These are phyloP conservation scores for Centropyge bicolor DNA, from an alignment of 2,797 vertebrate genomes.

Conservation along the genomic window DNA sequence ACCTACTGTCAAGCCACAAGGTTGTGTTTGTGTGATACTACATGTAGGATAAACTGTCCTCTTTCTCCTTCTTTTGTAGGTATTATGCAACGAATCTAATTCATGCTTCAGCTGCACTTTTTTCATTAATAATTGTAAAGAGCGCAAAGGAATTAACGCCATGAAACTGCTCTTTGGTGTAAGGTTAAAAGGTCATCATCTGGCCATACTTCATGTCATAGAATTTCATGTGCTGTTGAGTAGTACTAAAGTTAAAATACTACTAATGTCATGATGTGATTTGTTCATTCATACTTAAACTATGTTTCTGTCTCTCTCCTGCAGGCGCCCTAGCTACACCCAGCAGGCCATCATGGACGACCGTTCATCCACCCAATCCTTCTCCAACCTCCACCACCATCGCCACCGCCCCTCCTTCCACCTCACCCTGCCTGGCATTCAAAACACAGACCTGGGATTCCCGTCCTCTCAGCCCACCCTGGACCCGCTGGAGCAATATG, in stretches of 20 bases:
- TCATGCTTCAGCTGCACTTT: no score
- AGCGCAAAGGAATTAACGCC: no score
- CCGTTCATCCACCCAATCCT: conserved; percentile 69
- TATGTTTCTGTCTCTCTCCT: conserved; percentile 34
- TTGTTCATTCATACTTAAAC: neutral
- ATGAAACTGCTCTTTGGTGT: no score
- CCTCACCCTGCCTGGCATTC: conserved; percentile 46
- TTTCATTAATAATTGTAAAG: no score
- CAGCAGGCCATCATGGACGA: conserved; percentile 78
- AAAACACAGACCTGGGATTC: conserved; percentile 58
- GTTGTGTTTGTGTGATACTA: no score
- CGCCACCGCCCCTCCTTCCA: conserved; percentile 55
- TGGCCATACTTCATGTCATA: no score
- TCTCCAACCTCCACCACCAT: conserved; percentile 69
- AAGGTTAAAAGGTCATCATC: no score
- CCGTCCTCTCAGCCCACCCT: conserved; percentile 45
- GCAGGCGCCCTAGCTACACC: conserved; percentile 52
- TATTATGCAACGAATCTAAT: no score
- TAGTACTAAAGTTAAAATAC: no score
- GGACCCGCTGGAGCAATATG: conserved; percentile 63
- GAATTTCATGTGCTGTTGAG: neutral
- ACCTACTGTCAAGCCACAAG: no score
- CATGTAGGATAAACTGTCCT: no score
- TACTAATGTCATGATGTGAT: neutral
- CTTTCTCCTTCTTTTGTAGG: no score